phyloP scores from a whole-genome alignment of 2,113 vertebrate species.

The Himantopus leucocephalus region DNA sequence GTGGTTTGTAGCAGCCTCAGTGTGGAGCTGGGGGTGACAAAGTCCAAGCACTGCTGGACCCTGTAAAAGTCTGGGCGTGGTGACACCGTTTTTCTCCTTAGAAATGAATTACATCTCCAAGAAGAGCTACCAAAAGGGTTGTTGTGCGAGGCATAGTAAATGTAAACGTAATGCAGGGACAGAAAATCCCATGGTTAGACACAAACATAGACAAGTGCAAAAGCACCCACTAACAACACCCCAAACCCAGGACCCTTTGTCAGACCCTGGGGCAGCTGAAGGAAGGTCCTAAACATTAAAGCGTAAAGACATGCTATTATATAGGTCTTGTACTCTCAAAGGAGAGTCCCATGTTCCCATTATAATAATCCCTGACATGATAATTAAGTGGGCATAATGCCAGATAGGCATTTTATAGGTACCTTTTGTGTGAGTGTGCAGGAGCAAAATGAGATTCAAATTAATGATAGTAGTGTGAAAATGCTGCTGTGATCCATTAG shows the following conservation, averaged over 20 bases:
- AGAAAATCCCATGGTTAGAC: not conserved
- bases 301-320: not conserved
- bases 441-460: conserved; percentile 18
- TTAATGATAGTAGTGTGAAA: conserved; percentile 19
- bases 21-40: not conserved
- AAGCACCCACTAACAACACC: not conserved
- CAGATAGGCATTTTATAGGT: not conserved
- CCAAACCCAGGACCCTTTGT: not conserved
- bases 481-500: conserved; percentile 25
- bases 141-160: not conserved
- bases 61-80: not conserved
- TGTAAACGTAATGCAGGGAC: not conserved
- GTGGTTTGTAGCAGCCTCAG: not conserved
- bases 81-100: not conserved
- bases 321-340: not conserved
- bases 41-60: not conserved
- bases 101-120: not conserved
- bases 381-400: conserved; percentile 34
- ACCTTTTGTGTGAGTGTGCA: not conserved
- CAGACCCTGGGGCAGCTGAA: not conserved
- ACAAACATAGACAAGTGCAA: not conserved
- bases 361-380: conserved; percentile 3
- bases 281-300: not conserved
- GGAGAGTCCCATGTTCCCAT: not conserved
- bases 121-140: not conserved